Evolutionary conservation across 2,113 vertebrate species (phyloP).

Genomic region (Xiphophorus hellerii): DNA sequence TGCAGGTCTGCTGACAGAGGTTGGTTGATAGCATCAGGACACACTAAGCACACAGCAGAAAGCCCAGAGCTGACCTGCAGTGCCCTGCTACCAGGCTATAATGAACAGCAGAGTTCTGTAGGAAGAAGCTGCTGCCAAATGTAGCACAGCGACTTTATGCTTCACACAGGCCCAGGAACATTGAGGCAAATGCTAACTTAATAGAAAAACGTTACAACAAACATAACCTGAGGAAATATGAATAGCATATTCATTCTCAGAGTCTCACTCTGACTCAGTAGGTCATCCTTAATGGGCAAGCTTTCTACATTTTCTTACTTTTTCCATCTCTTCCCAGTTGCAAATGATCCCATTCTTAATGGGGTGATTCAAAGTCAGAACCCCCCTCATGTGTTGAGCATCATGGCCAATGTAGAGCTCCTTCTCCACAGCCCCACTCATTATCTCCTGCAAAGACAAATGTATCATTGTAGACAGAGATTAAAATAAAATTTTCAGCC

Average conservation of each 20-base stretch:
- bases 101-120: too few species aligned
- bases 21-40: too few species aligned
- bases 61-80: too few species aligned
- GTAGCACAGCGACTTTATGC: not conserved
- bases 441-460: constrained; percentile 69
- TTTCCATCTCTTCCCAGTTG: constrained; percentile 83
- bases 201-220: not conserved
- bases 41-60: too few species aligned
- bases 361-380: constrained; percentile 76
- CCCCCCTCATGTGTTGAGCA: constrained; percentile 80
- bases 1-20: too few species aligned
- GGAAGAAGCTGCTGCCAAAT: not conserved
- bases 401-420: constrained; percentile 77
- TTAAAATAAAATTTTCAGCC: too few species aligned
- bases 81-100: too few species aligned
- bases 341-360: constrained; percentile 74
- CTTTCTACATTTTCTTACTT: constrained; percentile 49
- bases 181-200: not conserved
- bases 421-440: constrained; percentile 57
- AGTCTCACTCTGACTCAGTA: too few species aligned
- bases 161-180: not conserved
- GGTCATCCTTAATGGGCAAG: too few species aligned
- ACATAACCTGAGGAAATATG: too few species aligned
- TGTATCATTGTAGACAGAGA: too few species aligned
- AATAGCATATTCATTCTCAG: too few species aligned